A percentile compares a stretch with the other conserved stretches of the same genome.
Conservation (phyloP, 2,797 vertebrate species). For the Muraenolepis orangiensis region DNA sequence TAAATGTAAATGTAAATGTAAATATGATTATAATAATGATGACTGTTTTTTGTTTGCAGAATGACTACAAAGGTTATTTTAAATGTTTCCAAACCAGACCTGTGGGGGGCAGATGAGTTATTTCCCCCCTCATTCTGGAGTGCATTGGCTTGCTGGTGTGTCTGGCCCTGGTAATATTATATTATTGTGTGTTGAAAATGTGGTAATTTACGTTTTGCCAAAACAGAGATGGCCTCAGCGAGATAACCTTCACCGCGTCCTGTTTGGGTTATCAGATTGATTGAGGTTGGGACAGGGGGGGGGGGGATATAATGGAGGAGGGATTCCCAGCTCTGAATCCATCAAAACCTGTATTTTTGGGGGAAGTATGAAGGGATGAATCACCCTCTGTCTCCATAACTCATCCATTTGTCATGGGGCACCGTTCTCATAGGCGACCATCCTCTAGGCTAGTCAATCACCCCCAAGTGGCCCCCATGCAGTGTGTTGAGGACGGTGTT, state of each 20-base stretch:
- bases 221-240: no score
- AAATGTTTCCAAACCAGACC: neutral
- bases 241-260: no score
- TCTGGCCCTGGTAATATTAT: slow-evolving; percentile 49
- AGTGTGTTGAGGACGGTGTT: slow-evolving; percentile 23
- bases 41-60: slow-evolving; percentile 4
- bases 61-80: neutral
- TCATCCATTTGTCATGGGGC: slow-evolving; percentile 1
- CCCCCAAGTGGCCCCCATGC: slow-evolving; percentile 33
- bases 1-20: no score
- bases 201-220: no score
- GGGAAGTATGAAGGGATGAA: slow-evolving; percentile 19
- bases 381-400: slow-evolving; percentile 10
- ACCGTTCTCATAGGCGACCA: slow-evolving; percentile 9
- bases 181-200: slow-evolving; percentile 29
- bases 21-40: no score
- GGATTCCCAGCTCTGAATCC: slow-evolving; percentile 1
- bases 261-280: no score
- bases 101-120: no score
- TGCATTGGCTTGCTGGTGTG: slow-evolving; percentile 41
- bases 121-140: no score
- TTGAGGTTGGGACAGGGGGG: no score
- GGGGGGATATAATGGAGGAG: neutral
- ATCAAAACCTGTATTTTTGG: slow-evolving; percentile 31
- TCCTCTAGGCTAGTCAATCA: slow-evolving; percentile 25